Percentiles rank a stretch among this genome's conserved stretches.
These are phyloP conservation scores for Paelopatides confundens DNA, from an alignment of 53 echinoderm and acorn worm species.

Conservation along the genomic window DNA sequence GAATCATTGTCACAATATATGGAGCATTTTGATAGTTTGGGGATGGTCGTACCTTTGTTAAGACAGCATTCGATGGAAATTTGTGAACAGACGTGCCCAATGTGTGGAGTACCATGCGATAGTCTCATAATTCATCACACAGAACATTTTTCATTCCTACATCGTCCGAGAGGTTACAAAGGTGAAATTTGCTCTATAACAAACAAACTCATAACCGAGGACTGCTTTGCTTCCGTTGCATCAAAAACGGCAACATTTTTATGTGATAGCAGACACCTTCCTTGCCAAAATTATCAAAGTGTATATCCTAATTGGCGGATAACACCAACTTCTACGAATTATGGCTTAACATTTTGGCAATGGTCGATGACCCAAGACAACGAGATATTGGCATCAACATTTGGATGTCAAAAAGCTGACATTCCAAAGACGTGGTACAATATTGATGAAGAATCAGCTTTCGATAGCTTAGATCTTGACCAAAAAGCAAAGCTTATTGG, in stretches of 20 bases:
- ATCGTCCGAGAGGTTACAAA: slow-evolving; percentile 21
- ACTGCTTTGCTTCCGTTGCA: background rate
- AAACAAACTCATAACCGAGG: slow-evolving; percentile 1
- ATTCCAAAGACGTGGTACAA: background rate
- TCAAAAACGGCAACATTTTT: background rate
- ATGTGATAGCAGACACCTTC: background rate
- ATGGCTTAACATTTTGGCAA: slow-evolving; percentile 1
- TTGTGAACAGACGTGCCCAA: background rate
- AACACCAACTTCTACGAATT: background rate
- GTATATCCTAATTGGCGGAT: background rate
- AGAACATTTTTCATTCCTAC: background rate
- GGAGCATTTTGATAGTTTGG: too few species aligned
- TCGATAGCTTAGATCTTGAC: background rate
- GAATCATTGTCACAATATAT: background rate
- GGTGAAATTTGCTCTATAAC: background rate
- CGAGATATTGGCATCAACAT: background rate
- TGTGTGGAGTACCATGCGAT: slow-evolving; percentile 1
- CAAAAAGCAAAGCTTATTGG: background rate
- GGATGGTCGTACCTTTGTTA: too few species aligned
- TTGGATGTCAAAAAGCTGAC: background rate
- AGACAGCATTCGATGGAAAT: too few species aligned
- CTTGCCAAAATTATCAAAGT: background rate
- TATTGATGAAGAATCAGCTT: background rate
- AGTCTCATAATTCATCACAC: background rate
- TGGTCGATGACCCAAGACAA: background rate